A percentile compares a stretch with the other conserved stretches of the same genome.
Evolutionary conservation across 2,797 vertebrate species (phyloP).

Genomic region (Scleropages formosus): DNA sequence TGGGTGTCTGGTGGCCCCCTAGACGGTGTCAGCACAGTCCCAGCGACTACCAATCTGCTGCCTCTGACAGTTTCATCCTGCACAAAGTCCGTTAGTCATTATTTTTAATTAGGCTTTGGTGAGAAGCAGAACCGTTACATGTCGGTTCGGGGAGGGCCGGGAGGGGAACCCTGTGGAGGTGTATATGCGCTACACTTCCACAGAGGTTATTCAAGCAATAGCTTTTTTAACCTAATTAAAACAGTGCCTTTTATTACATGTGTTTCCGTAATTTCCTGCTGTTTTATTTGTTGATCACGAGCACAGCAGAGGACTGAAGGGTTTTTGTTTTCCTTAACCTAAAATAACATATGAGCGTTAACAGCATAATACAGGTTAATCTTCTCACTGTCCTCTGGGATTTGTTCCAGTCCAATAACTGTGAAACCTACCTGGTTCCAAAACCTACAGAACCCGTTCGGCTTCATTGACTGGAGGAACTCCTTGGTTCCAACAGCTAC

Average conservation of each 20-base stretch:
- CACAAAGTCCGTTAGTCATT: neutral
- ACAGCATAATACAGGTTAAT: neutral
- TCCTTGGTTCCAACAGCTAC: constrained; percentile 13
- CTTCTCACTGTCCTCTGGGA: neutral
- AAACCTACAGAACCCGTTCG: constrained; percentile 17
- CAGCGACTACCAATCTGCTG: neutral
- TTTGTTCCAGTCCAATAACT: constrained; percentile 2
- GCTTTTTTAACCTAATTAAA: constrained; percentile 18
- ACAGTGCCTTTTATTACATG: neutral
- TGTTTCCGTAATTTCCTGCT: constrained; percentile 5
- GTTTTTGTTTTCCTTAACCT: constrained; percentile 5
- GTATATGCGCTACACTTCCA: no score
- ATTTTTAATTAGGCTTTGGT: constrained; percentile 2
- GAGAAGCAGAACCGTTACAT: neutral
- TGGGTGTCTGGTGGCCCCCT: neutral
- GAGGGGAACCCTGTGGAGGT: neutral
- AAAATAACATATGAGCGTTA: neutral
- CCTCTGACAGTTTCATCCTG: neutral
- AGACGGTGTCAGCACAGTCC: neutral
- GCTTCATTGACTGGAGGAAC: constrained; percentile 12
- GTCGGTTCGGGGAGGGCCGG: neutral
- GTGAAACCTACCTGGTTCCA: neutral
- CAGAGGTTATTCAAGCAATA: neutral
- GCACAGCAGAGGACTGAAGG: neutral
- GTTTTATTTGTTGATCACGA: neutral